Evolutionary conservation across 2,888 invertebrate genomes (phyloP), one percentile per base, ranked within the genome.

Genomic region (Cinara cedri): DNA sequence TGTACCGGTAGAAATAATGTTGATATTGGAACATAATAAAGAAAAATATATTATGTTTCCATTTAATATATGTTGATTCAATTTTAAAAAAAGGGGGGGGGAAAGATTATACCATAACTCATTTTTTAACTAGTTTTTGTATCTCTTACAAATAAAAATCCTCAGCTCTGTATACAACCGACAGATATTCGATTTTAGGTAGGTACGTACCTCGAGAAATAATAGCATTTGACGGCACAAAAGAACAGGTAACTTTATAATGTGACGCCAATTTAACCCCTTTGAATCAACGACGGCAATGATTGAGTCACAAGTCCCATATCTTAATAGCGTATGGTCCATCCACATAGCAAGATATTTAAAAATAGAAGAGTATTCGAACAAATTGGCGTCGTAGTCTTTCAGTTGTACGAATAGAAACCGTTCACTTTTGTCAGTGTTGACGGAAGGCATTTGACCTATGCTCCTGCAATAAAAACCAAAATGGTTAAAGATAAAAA

Each of bases 251-350:
- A 78, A 2, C 51, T 78, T 78, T 1, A 62, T 10, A 8, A 78
- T 51, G n/a, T 78, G 78, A n/a, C 78, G 78, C 78, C 78, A 78
- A 13, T 1, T 42, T 14, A 78, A n/a, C 3, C 78, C 78, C 0
- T 13, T 68, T 1, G 70, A 4, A 21, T 78, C 57, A 3, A 70
- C 13, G 3, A 78, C 60, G 6, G 51, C 34, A 3, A 70, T n/a
- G 8, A 78, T 9, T 9, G 60, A 68, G 21, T 78, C 78, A 13
- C 66, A 70, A 14, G 68, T 70, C 13, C 78, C 78, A 19, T 70
- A 21, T 16, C 3, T 70, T 42, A 70, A 16, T 11, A 78, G 42
- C 34, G n/a, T 34, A 9, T 68, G 51, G 1, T 70, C 14, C 55
- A 78, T 57, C 78, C 78, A 78, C 66, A 78, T 68, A 3, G 8